A percentile compares a stretch with the other conserved stretches of the same genome.
phyloP scores from a whole-genome alignment of 1,140 invertebrate genomes.

The Zaprionus vittiger region DNA sequence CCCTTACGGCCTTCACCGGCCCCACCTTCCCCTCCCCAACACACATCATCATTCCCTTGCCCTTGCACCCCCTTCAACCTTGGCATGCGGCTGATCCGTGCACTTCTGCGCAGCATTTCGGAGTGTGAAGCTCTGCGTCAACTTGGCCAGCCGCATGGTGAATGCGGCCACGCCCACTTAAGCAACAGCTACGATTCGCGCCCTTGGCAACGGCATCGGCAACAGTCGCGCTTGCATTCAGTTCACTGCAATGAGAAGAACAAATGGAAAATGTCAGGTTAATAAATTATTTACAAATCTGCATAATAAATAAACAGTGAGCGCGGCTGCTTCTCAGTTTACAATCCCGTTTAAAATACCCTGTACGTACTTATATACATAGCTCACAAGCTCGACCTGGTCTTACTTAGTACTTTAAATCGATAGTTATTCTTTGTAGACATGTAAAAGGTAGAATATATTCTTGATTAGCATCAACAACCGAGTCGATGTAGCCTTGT shows the following conservation, averaged over 20 bases:
- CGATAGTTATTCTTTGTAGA: too few species aligned
- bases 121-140: slow-evolving; percentile 67
- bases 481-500: too few species aligned
- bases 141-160: slow-evolving; percentile 79
- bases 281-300: background rate
- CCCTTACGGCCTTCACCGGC: background rate
- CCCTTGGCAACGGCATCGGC: slow-evolving; percentile 28
- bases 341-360: too few species aligned
- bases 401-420: too few species aligned
- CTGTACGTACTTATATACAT: too few species aligned
- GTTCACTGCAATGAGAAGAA: slow-evolving; percentile 27
- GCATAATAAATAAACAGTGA: background rate
- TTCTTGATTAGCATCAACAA: too few species aligned
- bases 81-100: slow-evolving; percentile 58
- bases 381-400: too few species aligned
- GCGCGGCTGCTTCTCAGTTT: background rate
- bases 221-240: slow-evolving; percentile 2
- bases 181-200: slow-evolving; percentile 35
- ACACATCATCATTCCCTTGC: background rate
- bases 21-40: background rate
- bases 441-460: too few species aligned
- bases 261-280: background rate
- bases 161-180: slow-evolving; percentile 46
- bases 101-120: slow-evolving; percentile 69
- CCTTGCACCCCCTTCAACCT: slow-evolving; percentile 41